Evolutionary conservation across 2,113 vertebrate species (phyloP).

Genomic region (Pollachius pollachius): DNA sequence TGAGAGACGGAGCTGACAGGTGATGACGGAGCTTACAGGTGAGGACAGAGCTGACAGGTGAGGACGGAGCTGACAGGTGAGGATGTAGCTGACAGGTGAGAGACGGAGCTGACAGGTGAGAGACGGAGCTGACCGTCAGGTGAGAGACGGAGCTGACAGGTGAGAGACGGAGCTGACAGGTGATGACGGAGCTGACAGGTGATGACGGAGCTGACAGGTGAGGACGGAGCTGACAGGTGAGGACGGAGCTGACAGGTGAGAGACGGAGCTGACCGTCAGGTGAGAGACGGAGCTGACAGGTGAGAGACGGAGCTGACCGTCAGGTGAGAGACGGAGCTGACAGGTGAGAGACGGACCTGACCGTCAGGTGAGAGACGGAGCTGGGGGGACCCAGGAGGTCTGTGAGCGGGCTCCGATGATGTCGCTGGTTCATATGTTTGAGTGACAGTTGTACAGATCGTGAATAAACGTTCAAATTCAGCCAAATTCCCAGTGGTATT

Average conservation of each 20-base stretch:
- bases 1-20: not conserved
- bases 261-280: not conserved
- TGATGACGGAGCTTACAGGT: too few relatives aligned
- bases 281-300: not conserved
- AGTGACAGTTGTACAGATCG: constrained; percentile 55
- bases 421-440: constrained; percentile 14
- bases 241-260: not conserved
- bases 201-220: not conserved
- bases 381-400: constrained; percentile 26
- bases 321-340: not conserved
- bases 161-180: not conserved
- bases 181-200: too few relatives aligned
- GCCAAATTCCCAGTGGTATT: not conserved
- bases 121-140: not conserved
- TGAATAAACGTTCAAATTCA: constrained; percentile 60
- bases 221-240: not conserved
- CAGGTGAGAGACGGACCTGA: too few relatives aligned
- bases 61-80: not conserved
- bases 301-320: not conserved
- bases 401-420: constrained; percentile 15
- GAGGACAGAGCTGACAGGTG: not conserved
- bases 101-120: not conserved
- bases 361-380: not conserved
- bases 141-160: not conserved
- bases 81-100: not conserved